Evolutionary conservation across 2,888 invertebrate genomes (phyloP).

Genomic region (Polyommatus icarus): DNA sequence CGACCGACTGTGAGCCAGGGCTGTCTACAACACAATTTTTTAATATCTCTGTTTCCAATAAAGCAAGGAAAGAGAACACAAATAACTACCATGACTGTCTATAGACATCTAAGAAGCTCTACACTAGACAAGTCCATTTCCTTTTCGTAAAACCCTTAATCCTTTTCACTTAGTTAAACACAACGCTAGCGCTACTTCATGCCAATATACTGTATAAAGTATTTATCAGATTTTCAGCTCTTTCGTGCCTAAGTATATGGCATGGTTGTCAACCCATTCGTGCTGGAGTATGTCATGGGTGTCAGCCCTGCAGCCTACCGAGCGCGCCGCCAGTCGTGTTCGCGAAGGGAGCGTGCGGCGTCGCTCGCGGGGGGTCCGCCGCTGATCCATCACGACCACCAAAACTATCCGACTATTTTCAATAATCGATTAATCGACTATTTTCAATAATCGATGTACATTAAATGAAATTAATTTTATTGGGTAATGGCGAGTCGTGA

Average conservation of each 20-base stretch:
- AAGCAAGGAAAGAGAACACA: background rate
- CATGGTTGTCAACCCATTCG: background rate
- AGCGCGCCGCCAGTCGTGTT: conserved; percentile 58
- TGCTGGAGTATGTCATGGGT: background rate
- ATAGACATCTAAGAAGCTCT: no score
- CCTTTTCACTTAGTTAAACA: no score
- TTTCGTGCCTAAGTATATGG: no score
- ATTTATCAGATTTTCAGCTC: no score
- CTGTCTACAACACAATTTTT: background rate
- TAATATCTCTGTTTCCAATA: background rate
- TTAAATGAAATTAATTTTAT: conserved; percentile 80
- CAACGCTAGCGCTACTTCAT: no score
- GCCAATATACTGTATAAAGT: no score
- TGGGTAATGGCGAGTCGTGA: conserved; percentile 71
- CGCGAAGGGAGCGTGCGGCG: conserved; percentile 50
- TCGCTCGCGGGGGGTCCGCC: conserved; percentile 64
- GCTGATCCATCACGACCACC: conserved; percentile 67
- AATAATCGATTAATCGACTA: conserved; percentile 64
- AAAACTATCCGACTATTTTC: conserved; percentile 74
- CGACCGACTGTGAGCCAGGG: conserved; percentile 35
- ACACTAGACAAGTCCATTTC: no score
- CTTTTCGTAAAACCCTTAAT: no score
- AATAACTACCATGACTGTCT: background rate
- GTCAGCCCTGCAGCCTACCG: conserved; percentile 41
- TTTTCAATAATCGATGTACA: conserved; percentile 75